phyloP scores from a whole-genome alignment of 2,797 vertebrate genomes.

The Sternotherus odoratus region DNA sequence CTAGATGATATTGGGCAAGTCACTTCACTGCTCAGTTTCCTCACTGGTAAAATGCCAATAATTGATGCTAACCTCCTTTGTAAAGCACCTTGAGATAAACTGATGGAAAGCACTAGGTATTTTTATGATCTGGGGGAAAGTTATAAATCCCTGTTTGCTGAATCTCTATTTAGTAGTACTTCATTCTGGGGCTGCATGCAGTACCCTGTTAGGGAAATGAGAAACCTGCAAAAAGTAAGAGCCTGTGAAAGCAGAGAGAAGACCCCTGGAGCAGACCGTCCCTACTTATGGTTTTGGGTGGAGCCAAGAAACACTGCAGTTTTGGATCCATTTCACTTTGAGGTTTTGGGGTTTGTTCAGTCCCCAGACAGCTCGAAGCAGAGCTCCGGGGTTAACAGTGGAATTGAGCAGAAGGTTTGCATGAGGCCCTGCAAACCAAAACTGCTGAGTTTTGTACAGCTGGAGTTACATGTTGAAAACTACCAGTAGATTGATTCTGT shows the following conservation, averaged over 20 bases:
- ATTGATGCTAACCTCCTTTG: neutral
- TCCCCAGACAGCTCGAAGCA: neutral
- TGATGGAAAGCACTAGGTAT: neutral
- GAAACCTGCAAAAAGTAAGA: neutral
- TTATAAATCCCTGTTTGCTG: neutral
- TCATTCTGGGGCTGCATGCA: neutral
- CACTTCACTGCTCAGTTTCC: neutral
- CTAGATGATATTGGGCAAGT: neutral
- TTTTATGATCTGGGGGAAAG: neutral
- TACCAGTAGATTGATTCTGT: no score
- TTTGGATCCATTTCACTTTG: neutral
- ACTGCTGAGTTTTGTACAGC: neutral
- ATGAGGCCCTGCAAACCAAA: neutral
- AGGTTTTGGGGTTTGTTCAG: neutral
- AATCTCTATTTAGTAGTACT: neutral
- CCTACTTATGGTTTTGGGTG: neutral
- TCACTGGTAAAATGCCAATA: neutral
- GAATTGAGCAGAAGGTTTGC: neutral
- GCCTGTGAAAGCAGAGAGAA: neutral
- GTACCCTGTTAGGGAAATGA: neutral
- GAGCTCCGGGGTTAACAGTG: neutral
- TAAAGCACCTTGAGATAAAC: neutral
- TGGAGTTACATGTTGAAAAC: neutral
- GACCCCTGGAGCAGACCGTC: neutral
- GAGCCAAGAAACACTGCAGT: neutral